Evolutionary conservation across 2,888 invertebrate species (phyloP), one percentile per base, ranked within the genome.

Genomic region (Eulithis testata): DNA sequence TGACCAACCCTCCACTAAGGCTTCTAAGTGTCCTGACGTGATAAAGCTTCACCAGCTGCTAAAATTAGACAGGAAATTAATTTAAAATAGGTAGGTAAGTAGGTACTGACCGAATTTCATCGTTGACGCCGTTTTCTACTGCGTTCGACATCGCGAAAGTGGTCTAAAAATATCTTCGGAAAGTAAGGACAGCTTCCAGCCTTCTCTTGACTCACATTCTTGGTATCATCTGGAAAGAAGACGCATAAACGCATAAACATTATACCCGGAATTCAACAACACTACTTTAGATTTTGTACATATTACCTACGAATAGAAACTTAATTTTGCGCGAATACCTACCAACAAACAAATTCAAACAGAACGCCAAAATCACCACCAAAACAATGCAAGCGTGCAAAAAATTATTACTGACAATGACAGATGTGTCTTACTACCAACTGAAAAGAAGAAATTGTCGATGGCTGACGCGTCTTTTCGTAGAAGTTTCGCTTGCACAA

Each of bases 101-200:
- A 21, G 21, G 21, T 68, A 75, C 75, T 85, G 85, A 92, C 91
- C 88, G 85, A 65, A 75, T 76, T 53, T 91, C 91, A 67, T 91
- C 91, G 45, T 80, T 84, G 27, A 88, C 76, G 9, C 90, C 90
- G 66, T 89, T 90, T 79, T 91, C 84, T 31, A 84, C 83, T n/a
- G 84, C 73, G 72, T 83, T 88, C 66, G 91, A 86, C 91, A 91
- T 90, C 70, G 75, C 83, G 64, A 66, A 63, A 70, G 66, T 56
- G 64, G 49, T 73, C 63, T 56, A 61, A 36, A 56, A 52, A 62
- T 66, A 40, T 67, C 67, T 71, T 58, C 40, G 53, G 58, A 70
- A 68, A 69, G 68, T 71, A 43, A 52, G 45, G 36, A 57, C 60
- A 57, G 50, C 31, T 58, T 72, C 66, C 60, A 52, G 53, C 57